phyloP scores from a whole-genome alignment of 35 echinoderm and acorn worm species.

The Apostichopus japonicus region DNA sequence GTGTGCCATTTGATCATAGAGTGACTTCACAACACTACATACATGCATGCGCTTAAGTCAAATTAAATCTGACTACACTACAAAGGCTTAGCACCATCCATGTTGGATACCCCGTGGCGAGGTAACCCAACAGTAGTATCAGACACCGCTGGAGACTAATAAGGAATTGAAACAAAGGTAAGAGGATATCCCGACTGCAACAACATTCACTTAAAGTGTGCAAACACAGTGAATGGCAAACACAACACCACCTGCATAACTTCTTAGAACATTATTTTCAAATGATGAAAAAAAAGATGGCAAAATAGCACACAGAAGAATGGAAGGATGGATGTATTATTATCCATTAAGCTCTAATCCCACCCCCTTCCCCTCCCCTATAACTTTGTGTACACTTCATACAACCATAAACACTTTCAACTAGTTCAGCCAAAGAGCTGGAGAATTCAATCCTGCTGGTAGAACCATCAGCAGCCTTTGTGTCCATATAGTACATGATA shows the following conservation, averaged over 20 bases:
- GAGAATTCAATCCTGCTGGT: too few species aligned
- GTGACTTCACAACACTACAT: not conserved
- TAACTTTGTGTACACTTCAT: too few species aligned
- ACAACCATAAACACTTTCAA: too few species aligned
- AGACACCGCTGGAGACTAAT: slow-evolving; percentile 35
- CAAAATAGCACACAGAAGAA: too few species aligned
- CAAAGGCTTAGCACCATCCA: slow-evolving; percentile 20
- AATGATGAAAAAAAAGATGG: too few species aligned
- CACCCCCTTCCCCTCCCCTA: too few species aligned
- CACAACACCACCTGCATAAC: not conserved
- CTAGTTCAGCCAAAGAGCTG: too few species aligned
- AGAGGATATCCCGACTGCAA: not conserved
- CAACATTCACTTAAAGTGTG: slow-evolving; percentile 33
- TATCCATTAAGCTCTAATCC: too few species aligned
- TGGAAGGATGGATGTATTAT: too few species aligned
- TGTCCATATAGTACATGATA: too few species aligned
- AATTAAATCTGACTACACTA: slow-evolving; percentile 29
- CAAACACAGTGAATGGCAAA: not conserved
- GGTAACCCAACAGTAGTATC: slow-evolving; percentile 13
- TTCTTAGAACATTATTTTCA: not conserved
- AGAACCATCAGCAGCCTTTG: too few species aligned
- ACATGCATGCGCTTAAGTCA: not conserved
- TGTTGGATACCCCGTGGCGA: slow-evolving; percentile 7
- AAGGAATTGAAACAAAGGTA: slow-evolving; percentile 50
- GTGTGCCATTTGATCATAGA: not conserved